Base-by-base conservation (phyloP, 2,888 invertebrate species). In the Hetaerina titia region DNA sequence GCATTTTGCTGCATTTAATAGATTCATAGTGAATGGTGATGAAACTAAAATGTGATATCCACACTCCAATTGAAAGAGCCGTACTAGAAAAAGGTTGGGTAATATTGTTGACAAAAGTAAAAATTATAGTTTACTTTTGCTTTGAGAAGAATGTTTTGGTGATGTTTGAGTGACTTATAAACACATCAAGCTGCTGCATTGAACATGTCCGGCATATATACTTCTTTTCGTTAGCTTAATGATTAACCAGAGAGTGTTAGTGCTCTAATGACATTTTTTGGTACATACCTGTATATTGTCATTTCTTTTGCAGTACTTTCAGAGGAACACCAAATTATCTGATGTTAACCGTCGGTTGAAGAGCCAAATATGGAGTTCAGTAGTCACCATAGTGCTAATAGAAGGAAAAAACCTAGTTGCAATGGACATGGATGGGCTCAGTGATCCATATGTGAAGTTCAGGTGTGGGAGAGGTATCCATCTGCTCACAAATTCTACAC, bases 291-390 rank as follows among this genome's bases (percentile, higher is more conserved):
- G 81, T 81, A 81, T 81, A 7, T 2, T 81, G 81, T 88, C 95
- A 95, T 95, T 95, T 96, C 95, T 95, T 95, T 97, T 97, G 0
- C 97, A 98, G 98, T 98, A 98, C 96, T 98, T 98, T 96, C 98
- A 98, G 96, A 98, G 98, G 96, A 98, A 98, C 96, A 98, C 98
- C 95, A 97, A 98, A 96, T 97, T 98, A 95, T 98, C 98, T 87
- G 99, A 99, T 96, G 98, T 98, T 95, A 98, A 98, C 96, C 98
- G 98, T 96, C 97, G 98, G 95, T 97, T 99, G 95, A 99, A 99
- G 97, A 99, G 98, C 60, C 99, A 99, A 97, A 99, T 99, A 96
- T 99, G 99, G 99, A 99, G 98, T 96, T 99, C 99, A 5, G 99
- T 99, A 95, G 99, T 99, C 74, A 99, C 99, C 95, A 98, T 99